A percentile compares a stretch with the other conserved stretches of the same genome.
These are phyloP conservation scores for Euplexia lucipara DNA, from an alignment of 2,888 invertebrate genomes.

Conservation along the genomic window DNA sequence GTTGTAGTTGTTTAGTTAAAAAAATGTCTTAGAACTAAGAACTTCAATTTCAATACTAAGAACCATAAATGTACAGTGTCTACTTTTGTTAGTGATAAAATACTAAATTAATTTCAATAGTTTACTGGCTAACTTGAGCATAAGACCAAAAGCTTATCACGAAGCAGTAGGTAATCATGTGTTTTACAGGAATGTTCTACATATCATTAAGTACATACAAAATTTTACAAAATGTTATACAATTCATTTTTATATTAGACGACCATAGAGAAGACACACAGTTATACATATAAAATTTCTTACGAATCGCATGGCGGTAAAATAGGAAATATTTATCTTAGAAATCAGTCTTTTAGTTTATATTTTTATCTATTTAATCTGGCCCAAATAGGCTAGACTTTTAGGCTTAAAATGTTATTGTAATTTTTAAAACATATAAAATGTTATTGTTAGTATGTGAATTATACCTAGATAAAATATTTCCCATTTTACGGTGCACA, in stretches of 20 bases:
- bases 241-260: slow-evolving; percentile 6
- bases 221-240: slow-evolving; percentile 27
- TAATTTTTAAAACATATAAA: background rate
- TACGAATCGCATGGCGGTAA: slow-evolving; percentile 15
- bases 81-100: slow-evolving; percentile 14
- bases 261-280: slow-evolving; percentile 11
- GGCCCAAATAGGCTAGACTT: background rate
- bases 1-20: background rate
- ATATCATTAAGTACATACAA: slow-evolving; percentile 55
- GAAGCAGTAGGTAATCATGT: slow-evolving; percentile 11
- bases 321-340: slow-evolving; percentile 36
- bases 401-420: background rate
- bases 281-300: slow-evolving; percentile 31
- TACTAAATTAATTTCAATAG: slow-evolving; percentile 21
- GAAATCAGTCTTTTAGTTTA: slow-evolving; percentile 47
- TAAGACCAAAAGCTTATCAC: slow-evolving; percentile 32
- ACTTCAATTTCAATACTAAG: no score
- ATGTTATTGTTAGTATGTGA: background rate
- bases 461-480: slow-evolving; percentile 30
- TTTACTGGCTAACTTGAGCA: slow-evolving; percentile 49
- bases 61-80: background rate
- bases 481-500: slow-evolving; percentile 37
- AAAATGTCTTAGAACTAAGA: no score
- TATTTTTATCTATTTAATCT: background rate
- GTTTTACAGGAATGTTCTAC: slow-evolving; percentile 51